A percentile compares a stretch with the other conserved stretches of the same genome.
phyloP scores from a whole-genome alignment of 1,140 invertebrate genomes.

The Pseudachorutes palmiensis region DNA sequence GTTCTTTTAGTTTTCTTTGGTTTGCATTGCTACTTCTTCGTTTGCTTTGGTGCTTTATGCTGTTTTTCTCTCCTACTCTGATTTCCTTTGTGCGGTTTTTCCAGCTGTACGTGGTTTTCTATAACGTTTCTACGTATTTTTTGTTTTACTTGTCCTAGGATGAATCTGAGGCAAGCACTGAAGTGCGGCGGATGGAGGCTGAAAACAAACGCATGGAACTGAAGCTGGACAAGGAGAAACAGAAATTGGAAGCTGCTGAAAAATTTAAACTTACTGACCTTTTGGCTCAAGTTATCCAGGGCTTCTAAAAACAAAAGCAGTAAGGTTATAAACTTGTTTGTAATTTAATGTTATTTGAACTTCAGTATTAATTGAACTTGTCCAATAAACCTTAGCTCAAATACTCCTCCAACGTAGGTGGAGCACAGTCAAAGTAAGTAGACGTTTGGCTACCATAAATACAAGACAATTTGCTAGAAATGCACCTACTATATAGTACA shows the following conservation, averaged over 20 bases:
- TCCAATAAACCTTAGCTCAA: neutral
- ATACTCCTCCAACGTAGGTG: slow-evolving; percentile 11
- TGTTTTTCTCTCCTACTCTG: too few species aligned
- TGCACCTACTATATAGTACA: slow-evolving; percentile 5
- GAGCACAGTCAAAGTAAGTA: neutral
- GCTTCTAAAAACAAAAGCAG: neutral
- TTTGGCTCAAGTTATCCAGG: neutral
- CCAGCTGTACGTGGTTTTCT: too few species aligned
- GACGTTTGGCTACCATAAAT: slow-evolving; percentile 12
- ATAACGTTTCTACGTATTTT: too few species aligned
- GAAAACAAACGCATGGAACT: neutral
- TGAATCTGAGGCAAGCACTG: too few species aligned
- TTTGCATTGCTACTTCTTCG: too few species aligned
- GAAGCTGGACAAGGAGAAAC: neutral
- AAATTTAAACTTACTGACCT: neutral
- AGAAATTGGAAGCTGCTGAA: neutral
- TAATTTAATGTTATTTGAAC: neutral
- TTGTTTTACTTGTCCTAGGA: too few species aligned
- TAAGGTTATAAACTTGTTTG: too few species aligned
- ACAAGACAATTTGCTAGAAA: slow-evolving; percentile 12
- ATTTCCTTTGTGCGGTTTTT: too few species aligned
- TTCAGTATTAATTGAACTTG: neutral
- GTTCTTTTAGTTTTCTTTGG: too few species aligned
- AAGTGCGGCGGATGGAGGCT: neutral
- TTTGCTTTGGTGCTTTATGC: too few species aligned